phyloP scores from a whole-genome alignment of 1,140 invertebrate genomes.

The Dinothrombium tinctorium region DNA sequence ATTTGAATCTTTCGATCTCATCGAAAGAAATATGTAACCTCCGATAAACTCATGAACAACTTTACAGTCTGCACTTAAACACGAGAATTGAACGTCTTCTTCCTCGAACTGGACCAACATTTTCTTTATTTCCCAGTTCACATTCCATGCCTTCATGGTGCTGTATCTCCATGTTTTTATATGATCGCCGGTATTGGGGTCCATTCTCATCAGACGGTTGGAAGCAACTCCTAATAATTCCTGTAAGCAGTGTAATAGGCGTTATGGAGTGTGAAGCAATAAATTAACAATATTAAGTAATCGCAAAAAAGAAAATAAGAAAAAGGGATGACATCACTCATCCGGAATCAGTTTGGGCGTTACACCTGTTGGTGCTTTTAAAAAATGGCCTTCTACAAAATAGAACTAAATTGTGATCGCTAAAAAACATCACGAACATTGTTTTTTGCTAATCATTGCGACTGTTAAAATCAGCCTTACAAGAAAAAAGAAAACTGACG shows the following conservation, averaged over 20 bases:
- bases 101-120: constrained; percentile 97
- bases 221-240: constrained; percentile 82
- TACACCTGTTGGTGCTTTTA: too few species aligned
- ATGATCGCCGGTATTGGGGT: constrained; percentile 71
- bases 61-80: constrained; percentile 84
- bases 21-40: constrained; percentile 94
- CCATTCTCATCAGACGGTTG: constrained; percentile 87
- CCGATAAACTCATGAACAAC: constrained; percentile 98
- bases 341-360: too few species aligned
- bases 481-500: neutral
- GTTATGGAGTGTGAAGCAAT: neutral
- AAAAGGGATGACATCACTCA: too few species aligned
- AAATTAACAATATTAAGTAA: neutral
- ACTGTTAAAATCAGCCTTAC: neutral
- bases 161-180: constrained; percentile 93
- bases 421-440: too few species aligned
- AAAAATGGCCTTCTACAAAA: too few species aligned
- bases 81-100: constrained; percentile 77
- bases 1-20: constrained; percentile 92
- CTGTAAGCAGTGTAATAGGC: constrained; percentile 19
- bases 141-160: constrained; percentile 97
- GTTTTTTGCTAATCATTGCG: too few species aligned
- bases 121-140: constrained; percentile 96
- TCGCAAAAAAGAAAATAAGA: neutral
- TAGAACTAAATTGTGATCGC: too few species aligned